Percentiles rank a stretch among this genome's conserved stretches.
phyloP scores from a whole-genome alignment of 2,113 vertebrate species.

The Sitta europaea region DNA sequence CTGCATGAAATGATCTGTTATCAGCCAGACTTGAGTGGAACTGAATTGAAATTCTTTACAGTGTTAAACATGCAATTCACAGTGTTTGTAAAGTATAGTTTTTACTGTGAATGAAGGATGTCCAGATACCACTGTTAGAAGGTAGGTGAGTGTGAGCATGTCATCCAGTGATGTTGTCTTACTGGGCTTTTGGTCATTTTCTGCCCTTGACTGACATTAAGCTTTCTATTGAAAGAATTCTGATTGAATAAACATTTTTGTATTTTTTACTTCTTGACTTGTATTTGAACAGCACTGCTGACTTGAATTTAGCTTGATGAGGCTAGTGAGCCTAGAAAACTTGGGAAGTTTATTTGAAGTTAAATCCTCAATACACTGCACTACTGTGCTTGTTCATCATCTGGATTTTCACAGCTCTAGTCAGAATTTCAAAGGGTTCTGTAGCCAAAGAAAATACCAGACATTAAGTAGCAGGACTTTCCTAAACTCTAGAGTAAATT shows the following conservation, averaged over 20 bases:
- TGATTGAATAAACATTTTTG: constrained; percentile 2
- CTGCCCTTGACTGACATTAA: background rate
- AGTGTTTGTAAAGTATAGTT: background rate
- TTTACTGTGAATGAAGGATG: background rate
- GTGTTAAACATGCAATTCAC: background rate
- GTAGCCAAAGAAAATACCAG: constrained; percentile 56
- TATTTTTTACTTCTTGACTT: background rate
- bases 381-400: constrained; percentile 22
- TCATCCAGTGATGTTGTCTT: background rate
- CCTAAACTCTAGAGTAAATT: constrained; percentile 50
- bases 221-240: constrained; percentile 17
- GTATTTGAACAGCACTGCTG: background rate
- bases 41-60: background rate
- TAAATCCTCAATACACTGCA: background rate
- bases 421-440: constrained; percentile 42
- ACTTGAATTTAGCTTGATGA: constrained; percentile 6
- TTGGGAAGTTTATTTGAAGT: background rate
- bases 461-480: constrained; percentile 22
- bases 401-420: constrained; percentile 18
- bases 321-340: background rate
- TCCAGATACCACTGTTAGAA: background rate
- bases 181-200: background rate
- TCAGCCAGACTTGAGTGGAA: background rate
- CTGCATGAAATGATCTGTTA: background rate
- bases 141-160: background rate